Conservation (phyloP, 1,140 invertebrate species). For the Oryzaephilus surinamensis region DNA sequence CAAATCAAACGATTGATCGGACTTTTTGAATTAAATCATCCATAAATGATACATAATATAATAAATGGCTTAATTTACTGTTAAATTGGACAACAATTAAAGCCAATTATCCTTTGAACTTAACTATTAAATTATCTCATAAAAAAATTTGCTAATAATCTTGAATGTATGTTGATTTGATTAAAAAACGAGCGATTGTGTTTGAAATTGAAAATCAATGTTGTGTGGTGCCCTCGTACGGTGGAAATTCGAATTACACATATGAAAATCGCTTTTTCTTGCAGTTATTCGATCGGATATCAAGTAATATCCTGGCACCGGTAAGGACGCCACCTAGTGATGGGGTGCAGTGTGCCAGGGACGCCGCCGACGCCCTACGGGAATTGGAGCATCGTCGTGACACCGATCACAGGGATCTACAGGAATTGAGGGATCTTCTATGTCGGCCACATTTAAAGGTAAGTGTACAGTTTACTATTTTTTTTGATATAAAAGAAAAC, state of each 20-base stretch:
- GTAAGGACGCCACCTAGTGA: slow-evolving; percentile 66
- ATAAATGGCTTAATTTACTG: no score
- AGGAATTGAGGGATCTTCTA: slow-evolving; percentile 71
- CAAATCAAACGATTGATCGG: no score
- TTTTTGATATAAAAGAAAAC: no score
- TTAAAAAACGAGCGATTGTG: neutral
- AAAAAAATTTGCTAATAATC: no score
- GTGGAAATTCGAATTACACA: neutral
- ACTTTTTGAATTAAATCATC: no score
- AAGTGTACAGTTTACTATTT: slow-evolving; percentile 2
- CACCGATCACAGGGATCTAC: slow-evolving; percentile 45
- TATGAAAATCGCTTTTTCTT: slow-evolving; percentile 4
- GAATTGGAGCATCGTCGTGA: slow-evolving; percentile 44
- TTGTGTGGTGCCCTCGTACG: neutral
- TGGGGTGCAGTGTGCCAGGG: slow-evolving; percentile 63
- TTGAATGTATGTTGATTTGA: no score
- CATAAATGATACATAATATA: no score
- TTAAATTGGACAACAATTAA: no score
- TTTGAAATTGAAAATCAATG: neutral
- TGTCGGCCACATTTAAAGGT: slow-evolving; percentile 80
- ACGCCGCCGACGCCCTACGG: slow-evolving; percentile 57
- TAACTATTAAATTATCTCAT: no score
- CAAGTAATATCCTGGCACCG: slow-evolving; percentile 62
- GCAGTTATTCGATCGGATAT: slow-evolving; percentile 55
- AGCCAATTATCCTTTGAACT: no score